Base-by-base conservation (phyloP, 1,140 invertebrate species). In the Epicauta chinensis region DNA sequence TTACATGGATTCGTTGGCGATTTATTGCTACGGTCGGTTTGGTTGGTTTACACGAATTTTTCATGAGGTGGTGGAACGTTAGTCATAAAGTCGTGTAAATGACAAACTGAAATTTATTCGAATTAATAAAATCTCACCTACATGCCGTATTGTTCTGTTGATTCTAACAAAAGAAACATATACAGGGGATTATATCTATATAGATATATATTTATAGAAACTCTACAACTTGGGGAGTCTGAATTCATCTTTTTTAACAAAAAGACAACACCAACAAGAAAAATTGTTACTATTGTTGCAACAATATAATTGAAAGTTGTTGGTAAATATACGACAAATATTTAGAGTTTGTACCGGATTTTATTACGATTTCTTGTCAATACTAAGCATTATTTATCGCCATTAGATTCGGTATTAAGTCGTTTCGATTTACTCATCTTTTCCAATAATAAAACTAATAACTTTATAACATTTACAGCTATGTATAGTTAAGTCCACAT, bases 311-410 rank as follows among this genome's bases (percentile, higher is more conserved):
- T 30, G 10, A 30, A 4, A 30, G 10, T 30, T 5, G 4, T 5
- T 54, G 48, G 39, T 47, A 40, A 55, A 55, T 44, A 30, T 44
- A 11, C 32, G 32, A 55, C 39, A 42, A 55, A 55, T 55, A 49
- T 46, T 49, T 35, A 50, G 10, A 14, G 17, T 17, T 55, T 42
- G 46, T 41, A 55, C 34, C 23, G 41, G 40, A 54, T 36, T 54
- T 41, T 37, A 42, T 43, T 17, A 44, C 45, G 37, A 34, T 11
- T 16, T 42, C 36, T 14, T 38, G 53, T 55, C 53, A 55, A 55
- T 55, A 48, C 40, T 55, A 49, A 55, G 48, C 53, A 36, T 48
- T 42, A 55, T 55, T 55, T 55, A 55, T 34, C 23, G 23, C 23
- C 23, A 7, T 5, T 23, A 23, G 4, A 5, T 23, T 23, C 23